Percentiles rank a stretch among this genome's conserved stretches.
Conservation (phyloP, 2,888 invertebrate species). For the Idaea biselata region DNA sequence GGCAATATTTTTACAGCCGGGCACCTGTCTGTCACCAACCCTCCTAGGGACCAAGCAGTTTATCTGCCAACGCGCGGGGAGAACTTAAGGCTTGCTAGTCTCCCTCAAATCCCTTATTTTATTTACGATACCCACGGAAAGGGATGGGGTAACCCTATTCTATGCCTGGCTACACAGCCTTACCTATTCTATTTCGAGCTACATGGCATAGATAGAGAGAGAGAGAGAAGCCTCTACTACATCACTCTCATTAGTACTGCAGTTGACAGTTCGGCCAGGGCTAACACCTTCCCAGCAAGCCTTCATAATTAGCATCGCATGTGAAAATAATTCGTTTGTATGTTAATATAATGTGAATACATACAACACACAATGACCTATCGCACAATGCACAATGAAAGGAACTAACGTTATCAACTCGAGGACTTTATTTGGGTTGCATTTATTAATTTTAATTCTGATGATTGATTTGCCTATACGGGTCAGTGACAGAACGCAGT, state of each 20-base stretch:
- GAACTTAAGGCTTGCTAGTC: too few relatives aligned
- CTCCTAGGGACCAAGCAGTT: too few relatives aligned
- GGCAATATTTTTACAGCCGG: too few relatives aligned
- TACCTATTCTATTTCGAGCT: too few relatives aligned
- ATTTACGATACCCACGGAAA: too few relatives aligned
- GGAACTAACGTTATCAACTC: conserved; percentile 37
- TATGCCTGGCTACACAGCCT: too few relatives aligned
- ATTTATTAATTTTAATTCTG: neutral
- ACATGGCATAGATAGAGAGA: too few relatives aligned
- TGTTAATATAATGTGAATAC: conserved; percentile 51
- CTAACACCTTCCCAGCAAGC: conserved; percentile 8
- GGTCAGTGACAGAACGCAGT: too few relatives aligned
- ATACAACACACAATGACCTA: conserved; percentile 62
- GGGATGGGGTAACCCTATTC: too few relatives aligned
- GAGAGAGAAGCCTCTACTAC: neutral
- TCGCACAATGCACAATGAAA: conserved; percentile 67
- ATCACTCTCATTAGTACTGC: neutral
- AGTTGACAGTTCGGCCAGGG: conserved; percentile 7
- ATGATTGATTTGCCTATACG: neutral
- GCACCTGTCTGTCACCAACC: too few relatives aligned
- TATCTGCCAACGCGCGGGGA: too few relatives aligned
- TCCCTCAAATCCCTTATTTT: too few relatives aligned
- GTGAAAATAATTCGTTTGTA: conserved; percentile 49
- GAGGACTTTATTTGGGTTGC: conserved; percentile 25
- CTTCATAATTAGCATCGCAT: conserved; percentile 20